phyloP scores from a whole-genome alignment of 2,888 invertebrate species.

The Chrysolina haemoptera region DNA sequence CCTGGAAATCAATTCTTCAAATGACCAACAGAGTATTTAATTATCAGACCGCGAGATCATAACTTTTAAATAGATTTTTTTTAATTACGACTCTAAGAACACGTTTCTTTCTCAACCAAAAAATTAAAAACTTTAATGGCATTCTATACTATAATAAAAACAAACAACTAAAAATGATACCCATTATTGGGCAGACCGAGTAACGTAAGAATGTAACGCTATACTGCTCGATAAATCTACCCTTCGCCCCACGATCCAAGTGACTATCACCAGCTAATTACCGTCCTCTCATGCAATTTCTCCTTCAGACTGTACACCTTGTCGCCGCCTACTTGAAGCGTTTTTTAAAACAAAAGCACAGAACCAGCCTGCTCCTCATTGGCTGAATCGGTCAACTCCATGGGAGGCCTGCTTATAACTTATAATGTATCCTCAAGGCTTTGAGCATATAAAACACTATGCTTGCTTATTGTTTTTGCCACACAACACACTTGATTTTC shows the following conservation, averaged over 20 bases:
- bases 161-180: conserved; percentile 7
- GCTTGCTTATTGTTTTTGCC: conserved; percentile 32
- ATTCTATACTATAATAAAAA: background rate
- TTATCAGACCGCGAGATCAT: too few relatives aligned
- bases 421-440: conserved; percentile 55
- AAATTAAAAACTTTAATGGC: background rate
- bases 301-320: conserved; percentile 54
- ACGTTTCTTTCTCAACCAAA: too few relatives aligned
- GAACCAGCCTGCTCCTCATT: conserved; percentile 58
- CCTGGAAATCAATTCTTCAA: too few relatives aligned
- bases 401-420: conserved; percentile 62
- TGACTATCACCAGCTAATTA: conserved; percentile 40
- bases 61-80: too few relatives aligned
- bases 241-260: conserved; percentile 20
- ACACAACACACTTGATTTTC: conserved; percentile 25
- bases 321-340: conserved; percentile 63
- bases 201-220: conserved; percentile 10
- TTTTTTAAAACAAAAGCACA: conserved; percentile 62
- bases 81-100: too few relatives aligned
- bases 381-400: conserved; percentile 59
- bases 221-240: conserved; percentile 18
- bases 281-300: conserved; percentile 38
- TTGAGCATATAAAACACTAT: conserved; percentile 53
- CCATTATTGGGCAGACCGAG: background rate
- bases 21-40: too few relatives aligned